A percentile compares a stretch with the other conserved stretches of the same genome.
Conservation (phyloP, 2,113 vertebrate species). For the Pycnonotus jocosus region DNA sequence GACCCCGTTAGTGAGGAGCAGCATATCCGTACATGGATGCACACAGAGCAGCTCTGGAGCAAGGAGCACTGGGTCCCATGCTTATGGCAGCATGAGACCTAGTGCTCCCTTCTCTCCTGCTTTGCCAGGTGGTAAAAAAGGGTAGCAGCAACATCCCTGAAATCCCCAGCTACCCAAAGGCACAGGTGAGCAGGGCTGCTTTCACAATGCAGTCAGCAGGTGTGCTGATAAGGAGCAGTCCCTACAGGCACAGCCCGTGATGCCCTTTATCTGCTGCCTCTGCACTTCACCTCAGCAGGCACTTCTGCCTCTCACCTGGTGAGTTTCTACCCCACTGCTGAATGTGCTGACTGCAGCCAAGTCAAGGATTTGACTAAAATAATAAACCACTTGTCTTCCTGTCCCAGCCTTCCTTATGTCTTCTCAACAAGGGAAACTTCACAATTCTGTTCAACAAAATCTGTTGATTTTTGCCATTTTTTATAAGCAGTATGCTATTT, state of each 20-base stretch:
- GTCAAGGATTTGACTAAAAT: background rate
- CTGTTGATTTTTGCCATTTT: background rate
- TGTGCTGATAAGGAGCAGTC: background rate
- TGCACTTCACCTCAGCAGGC: background rate
- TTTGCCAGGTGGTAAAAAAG: background rate
- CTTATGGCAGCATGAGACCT: background rate
- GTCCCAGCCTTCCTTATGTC: background rate
- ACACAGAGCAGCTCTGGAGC: fast-evolving
- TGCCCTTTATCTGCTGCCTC: background rate
- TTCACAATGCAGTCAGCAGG: background rate
- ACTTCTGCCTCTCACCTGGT: background rate
- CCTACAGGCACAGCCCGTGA: background rate
- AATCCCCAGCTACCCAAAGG: background rate
- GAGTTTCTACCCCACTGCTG: background rate
- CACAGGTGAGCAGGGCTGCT: background rate
- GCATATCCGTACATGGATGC: fast-evolving
- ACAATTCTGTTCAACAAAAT: background rate
- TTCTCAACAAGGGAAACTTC: background rate
- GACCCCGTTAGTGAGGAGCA: fast-evolving
- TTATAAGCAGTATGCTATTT: background rate
- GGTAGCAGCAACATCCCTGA: background rate
- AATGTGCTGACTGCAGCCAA: background rate
- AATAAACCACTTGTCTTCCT: background rate
- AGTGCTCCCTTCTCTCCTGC: background rate
- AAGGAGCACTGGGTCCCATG: background rate